phyloP scores from a whole-genome alignment of 2,888 invertebrate species.

The Dryadula phaetusa region DNA sequence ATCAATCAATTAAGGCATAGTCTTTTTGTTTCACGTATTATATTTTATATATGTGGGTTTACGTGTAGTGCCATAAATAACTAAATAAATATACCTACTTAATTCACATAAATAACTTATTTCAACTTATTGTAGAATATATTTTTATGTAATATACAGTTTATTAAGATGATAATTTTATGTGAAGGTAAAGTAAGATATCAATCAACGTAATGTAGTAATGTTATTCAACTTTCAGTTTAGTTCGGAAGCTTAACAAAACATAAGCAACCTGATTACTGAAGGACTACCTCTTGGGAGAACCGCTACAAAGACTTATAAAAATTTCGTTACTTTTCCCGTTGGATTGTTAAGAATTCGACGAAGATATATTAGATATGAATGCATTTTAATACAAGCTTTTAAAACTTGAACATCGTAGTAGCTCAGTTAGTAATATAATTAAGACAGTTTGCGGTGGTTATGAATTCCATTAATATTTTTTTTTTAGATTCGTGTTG shows the following conservation, averaged over 20 bases:
- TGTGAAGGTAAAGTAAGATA: constrained; percentile 6
- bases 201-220: constrained; percentile 11
- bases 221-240: constrained; percentile 23
- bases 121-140: not conserved
- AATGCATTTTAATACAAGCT: not conserved
- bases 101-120: too few relatives aligned
- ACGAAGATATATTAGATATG: not conserved
- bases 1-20: too few relatives aligned
- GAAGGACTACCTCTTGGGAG: constrained; percentile 10
- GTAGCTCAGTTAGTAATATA: too few relatives aligned
- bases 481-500: too few relatives aligned
- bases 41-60: too few relatives aligned
- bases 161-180: not conserved
- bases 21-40: too few relatives aligned
- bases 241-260: constrained; percentile 19
- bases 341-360: not conserved
- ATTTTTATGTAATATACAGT: not conserved
- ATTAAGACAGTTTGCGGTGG: too few relatives aligned
- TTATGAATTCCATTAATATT: too few relatives aligned
- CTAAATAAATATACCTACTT: not conserved
- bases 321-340: not conserved
- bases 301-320: not conserved
- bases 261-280: constrained; percentile 18
- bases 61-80: not conserved
- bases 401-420: too few relatives aligned